Evolutionary conservation across 2,113 vertebrate species (phyloP).

Genomic region (Callorhinus ursinus): DNA sequence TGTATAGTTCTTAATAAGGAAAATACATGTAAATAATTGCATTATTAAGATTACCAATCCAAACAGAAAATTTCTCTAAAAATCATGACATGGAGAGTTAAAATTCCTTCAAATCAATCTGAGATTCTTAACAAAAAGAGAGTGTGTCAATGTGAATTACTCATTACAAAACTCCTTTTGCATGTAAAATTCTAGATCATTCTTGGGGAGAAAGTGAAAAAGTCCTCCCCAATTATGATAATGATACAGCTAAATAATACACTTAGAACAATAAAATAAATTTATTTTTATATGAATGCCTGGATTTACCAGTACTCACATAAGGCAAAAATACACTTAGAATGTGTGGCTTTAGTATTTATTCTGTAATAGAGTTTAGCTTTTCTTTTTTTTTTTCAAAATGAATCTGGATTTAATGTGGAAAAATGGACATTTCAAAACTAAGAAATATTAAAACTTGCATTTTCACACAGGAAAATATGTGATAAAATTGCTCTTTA

Average conservation of each 20-base stretch:
- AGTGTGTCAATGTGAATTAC: not conserved
- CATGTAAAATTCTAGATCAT: not conserved
- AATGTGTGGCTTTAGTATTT: not conserved
- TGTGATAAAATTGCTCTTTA: not conserved
- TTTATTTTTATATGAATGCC: not conserved
- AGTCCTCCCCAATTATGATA: not conserved
- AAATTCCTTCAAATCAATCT: not conserved
- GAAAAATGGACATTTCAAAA: not conserved
- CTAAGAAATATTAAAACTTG: not conserved
- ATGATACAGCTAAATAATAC: not conserved
- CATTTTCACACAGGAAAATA: not conserved
- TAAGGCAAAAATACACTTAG: not conserved
- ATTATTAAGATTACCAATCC: not conserved
- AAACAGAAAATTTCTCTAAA: constrained; percentile 5
- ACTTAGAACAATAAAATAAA: not conserved
- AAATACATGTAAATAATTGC: not conserved
- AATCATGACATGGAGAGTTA: not conserved
- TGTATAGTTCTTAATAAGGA: not conserved
- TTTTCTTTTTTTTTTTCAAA: not conserved
- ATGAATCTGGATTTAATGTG: not conserved
- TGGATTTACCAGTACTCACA: not conserved
- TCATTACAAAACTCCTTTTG: not conserved
- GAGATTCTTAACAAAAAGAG: not conserved
- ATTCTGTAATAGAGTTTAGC: not conserved
- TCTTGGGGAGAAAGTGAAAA: not conserved